A percentile compares a stretch with the other conserved stretches of the same genome.
phyloP scores from a whole-genome alignment of 2,888 invertebrate genomes.

The Cryptus viduatorius region DNA sequence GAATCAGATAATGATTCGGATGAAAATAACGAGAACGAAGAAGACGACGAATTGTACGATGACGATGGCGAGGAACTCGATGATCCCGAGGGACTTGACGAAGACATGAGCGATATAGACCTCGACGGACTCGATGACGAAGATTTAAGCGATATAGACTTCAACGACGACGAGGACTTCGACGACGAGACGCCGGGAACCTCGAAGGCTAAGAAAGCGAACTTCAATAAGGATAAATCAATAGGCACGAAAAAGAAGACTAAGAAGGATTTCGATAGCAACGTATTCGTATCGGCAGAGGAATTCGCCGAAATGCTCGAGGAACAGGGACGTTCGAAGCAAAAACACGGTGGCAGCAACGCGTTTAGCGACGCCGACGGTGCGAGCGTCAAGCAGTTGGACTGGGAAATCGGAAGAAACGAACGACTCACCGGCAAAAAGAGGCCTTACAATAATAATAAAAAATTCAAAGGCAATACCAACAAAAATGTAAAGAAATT shows the following conservation, averaged over 20 bases:
- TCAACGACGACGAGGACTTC: conserved; percentile 80
- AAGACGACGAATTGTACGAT: conserved; percentile 71
- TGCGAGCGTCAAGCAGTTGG: conserved; percentile 91
- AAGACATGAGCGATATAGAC: conserved; percentile 79
- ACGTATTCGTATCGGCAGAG: conserved; percentile 93
- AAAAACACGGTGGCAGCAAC: conserved; percentile 88
- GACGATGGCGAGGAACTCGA: conserved; percentile 82
- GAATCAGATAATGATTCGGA: conserved; percentile 70
- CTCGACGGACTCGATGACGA: conserved; percentile 82
- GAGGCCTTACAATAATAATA: conserved; percentile 63
- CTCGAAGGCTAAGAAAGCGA: conserved; percentile 74
- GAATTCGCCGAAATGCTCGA: conserved; percentile 95
- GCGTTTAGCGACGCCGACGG: conserved; percentile 92
- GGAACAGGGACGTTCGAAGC: conserved; percentile 89
- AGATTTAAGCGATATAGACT: conserved; percentile 84
- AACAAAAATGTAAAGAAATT: conserved; percentile 74
- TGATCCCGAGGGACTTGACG: conserved; percentile 85
- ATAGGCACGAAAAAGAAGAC: conserved; percentile 62
- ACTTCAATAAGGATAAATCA: conserved; percentile 53
- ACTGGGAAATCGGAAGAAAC: conserved; percentile 92
- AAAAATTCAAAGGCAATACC: conserved; percentile 72
- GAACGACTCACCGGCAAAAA: conserved; percentile 74
- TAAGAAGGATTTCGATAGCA: conserved; percentile 73
- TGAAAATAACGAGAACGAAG: conserved; percentile 63
- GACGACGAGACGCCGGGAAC: conserved; percentile 70